These are phyloP conservation scores for Pangasius djambal DNA, from an alignment of 2,797 vertebrate species.

Conservation along the genomic window DNA sequence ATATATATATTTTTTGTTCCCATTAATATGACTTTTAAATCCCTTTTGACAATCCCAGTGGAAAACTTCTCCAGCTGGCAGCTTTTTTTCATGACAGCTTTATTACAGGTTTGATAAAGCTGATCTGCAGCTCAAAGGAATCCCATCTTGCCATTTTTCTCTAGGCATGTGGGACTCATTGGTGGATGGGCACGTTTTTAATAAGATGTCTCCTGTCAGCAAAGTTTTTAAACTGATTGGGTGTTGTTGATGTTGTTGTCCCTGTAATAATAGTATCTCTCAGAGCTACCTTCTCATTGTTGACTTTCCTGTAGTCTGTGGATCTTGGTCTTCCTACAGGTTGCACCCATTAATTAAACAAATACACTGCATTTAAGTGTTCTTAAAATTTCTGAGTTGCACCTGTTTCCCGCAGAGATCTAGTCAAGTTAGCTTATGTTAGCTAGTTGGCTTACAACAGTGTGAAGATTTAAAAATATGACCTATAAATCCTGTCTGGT, in stretches of 20 bases:
- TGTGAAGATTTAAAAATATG: not conserved
- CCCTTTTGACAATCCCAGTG: not conserved
- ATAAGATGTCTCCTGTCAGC: not conserved
- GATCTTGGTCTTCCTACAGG: not conserved
- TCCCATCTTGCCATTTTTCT: slow-evolving; percentile 14
- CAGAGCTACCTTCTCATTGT: not conserved
- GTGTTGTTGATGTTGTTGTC: not conserved
- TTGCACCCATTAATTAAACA: not conserved
- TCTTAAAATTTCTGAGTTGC: not conserved
- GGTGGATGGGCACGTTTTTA: not conserved
- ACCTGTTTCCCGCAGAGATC: too few relatives aligned
- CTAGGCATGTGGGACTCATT: not conserved
- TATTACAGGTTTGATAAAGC: slow-evolving; percentile 3
- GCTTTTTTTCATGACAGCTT: slow-evolving; percentile 9
- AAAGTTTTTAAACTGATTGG: not conserved
- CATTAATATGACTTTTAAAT: slow-evolving; percentile 4
- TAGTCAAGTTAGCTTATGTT: not conserved
- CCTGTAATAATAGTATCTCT: not conserved
- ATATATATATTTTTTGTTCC: not conserved
- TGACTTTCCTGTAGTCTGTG: not conserved
- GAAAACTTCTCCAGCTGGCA: not conserved
- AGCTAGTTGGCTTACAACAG: not conserved
- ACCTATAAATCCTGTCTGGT: not conserved
- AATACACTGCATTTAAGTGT: not conserved
- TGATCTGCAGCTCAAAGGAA: not conserved